Base-by-base conservation (phyloP, 1,140 invertebrate species). In the Drosophila fuyamai region DNA sequence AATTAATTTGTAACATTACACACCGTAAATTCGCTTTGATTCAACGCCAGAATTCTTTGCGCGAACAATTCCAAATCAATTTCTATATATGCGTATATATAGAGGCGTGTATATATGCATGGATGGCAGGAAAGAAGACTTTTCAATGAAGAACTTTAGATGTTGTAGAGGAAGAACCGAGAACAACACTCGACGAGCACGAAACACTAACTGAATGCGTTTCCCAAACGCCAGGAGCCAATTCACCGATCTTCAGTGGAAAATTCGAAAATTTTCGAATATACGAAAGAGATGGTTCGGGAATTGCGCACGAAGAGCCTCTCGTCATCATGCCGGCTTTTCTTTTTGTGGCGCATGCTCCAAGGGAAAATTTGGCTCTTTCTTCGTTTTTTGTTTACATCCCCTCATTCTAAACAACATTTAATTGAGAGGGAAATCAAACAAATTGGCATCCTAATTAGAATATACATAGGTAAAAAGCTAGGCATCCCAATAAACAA, bases 151-250 rank as follows among this genome's bases (percentile, higher is more conserved):
- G 75, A 91, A 86, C 81, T 91, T 90, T 91, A 74, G 71, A 88
- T 86, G 81, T 78, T 86, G 84, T 58, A 68, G 83, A 91, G 88
- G 81, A 91, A 91, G 71, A 92, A 92, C 85, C 91, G 91, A 92
- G 91, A 92, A 92, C 91, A 92, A 92, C 91, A 92, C 91, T 92
- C 91, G 91, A 92, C 91, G 91, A 92, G 91, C 84, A 92, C 91
- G 91, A 92, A 92, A 92, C 91, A 92, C 91, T 88, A 92, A 92
- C 91, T 92, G 89, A 92, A 90, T 72, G 50, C 40, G n/a, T 16
- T 35, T 4, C 50, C 47, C 57, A 58, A 70, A 8, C 29, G 60
- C 55, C 68, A 86, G 83, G 70, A 82, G 82, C 32, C 50, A 43
- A 13, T 41, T 8, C 53, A 29, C 54, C 61, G 61, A 65, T 43